A percentile compares a stretch with the other conserved stretches of the same genome.
These are phyloP conservation scores for Sylvia atricapilla DNA, from an alignment of 2,113 vertebrate genomes.

Conservation along the genomic window DNA sequence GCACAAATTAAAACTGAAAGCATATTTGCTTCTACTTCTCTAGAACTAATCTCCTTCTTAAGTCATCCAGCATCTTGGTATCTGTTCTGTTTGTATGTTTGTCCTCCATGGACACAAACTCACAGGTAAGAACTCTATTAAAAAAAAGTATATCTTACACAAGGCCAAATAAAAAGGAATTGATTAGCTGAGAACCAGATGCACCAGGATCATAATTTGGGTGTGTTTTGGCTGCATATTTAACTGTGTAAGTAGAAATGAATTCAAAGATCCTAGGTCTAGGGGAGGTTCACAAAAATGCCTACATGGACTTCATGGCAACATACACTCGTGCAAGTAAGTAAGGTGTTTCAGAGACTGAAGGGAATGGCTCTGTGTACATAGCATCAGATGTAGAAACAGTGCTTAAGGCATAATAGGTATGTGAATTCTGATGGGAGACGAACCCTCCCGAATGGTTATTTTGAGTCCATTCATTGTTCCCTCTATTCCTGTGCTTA, in stretches of 20 bases:
- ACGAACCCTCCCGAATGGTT: neutral
- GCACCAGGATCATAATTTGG: accelerated
- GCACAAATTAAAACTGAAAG: neutral
- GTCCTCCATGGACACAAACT: neutral
- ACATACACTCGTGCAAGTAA: neutral
- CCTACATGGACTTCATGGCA: neutral
- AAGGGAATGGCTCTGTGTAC: neutral
- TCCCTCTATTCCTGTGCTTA: neutral
- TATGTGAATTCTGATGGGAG: neutral
- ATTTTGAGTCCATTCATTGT: neutral
- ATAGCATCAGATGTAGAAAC: neutral
- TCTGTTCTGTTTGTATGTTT: neutral
- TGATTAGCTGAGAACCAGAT: neutral
- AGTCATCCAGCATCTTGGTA: neutral
- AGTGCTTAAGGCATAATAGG: neutral
- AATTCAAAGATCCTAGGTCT: neutral
- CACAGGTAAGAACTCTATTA: neutral
- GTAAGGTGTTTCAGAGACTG: neutral
- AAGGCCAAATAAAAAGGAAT: neutral
- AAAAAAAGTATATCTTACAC: accelerated
- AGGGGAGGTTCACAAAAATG: neutral
- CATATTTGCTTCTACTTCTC: neutral
- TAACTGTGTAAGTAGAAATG: neutral
- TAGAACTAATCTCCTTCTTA: neutral
- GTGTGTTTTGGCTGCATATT: neutral